These are phyloP conservation scores for Torymus aiolomorphi DNA, from an alignment of 2,888 invertebrate species.

Conservation along the genomic window DNA sequence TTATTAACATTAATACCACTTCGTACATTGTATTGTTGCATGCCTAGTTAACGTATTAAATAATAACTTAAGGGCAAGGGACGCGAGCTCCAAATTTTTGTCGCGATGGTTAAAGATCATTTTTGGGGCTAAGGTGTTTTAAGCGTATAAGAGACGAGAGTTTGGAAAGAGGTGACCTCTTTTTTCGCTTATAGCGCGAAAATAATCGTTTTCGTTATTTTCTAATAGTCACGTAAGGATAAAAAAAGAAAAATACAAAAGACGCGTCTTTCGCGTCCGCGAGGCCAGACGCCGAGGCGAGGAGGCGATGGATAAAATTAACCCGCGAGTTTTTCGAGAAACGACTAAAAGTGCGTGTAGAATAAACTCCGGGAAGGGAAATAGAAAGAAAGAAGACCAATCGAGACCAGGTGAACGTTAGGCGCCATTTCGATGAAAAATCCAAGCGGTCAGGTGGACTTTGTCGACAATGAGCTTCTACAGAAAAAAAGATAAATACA, in stretches of 20 bases:
- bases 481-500: neutral
- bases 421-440: slow-evolving; percentile 35
- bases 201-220: slow-evolving; percentile 65
- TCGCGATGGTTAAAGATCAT: slow-evolving; percentile 42
- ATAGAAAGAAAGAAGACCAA: slow-evolving; percentile 21
- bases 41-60: slow-evolving; percentile 71
- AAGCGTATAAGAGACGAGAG: slow-evolving; percentile 49
- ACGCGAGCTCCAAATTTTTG: slow-evolving; percentile 51
- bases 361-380: neutral
- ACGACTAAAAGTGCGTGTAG: neutral
- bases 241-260: neutral
- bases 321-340: neutral
- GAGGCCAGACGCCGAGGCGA: neutral
- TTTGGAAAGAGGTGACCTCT: slow-evolving; percentile 59
- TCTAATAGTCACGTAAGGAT: slow-evolving; percentile 59
- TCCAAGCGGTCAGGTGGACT: slow-evolving; percentile 39
- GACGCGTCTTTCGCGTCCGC: neutral
- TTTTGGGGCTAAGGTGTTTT: slow-evolving; percentile 52
- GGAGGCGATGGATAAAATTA: neutral
- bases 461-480: slow-evolving; percentile 25
- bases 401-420: slow-evolving; percentile 10
- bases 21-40: slow-evolving; percentile 72
- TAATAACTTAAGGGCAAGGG: slow-evolving; percentile 17
- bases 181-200: slow-evolving; percentile 66
- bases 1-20: slow-evolving; percentile 62